A percentile compares a stretch with the other conserved stretches of the same genome.
These are phyloP conservation scores for Lysiphlebus fabarum DNA, from an alignment of 1,140 invertebrate genomes.

Conservation along the genomic window DNA sequence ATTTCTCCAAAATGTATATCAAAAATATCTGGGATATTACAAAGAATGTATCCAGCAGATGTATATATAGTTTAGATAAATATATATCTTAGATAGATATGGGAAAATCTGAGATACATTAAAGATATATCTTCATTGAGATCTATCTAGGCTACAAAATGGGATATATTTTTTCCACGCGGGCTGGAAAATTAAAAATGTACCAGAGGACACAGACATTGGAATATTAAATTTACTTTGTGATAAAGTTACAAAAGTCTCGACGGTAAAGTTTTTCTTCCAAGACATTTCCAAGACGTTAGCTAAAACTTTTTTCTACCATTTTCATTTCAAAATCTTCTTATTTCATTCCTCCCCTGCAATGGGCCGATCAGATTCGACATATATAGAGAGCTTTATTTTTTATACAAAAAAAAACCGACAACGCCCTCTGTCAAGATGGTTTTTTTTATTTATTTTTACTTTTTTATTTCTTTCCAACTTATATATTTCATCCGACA, in stretches of 20 bases:
- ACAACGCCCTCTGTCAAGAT: conserved; percentile 27
- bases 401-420: conserved; percentile 25
- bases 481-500: conserved; percentile 5
- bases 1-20: too few species aligned
- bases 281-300: conserved; percentile 52
- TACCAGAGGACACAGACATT: conserved; percentile 32
- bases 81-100: too few species aligned
- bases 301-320: conserved; percentile 40
- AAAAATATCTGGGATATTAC: too few species aligned
- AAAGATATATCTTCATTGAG: too few species aligned
- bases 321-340: conserved; percentile 23
- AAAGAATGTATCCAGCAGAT: too few species aligned
- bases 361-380: neutral
- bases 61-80: too few species aligned
- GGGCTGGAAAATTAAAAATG: too few species aligned
- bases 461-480: neutral
- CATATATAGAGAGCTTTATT: neutral
- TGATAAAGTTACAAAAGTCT: conserved; percentile 51
- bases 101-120: too few species aligned
- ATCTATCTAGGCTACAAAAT: too few species aligned
- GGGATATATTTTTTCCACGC: too few species aligned
- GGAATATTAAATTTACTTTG: conserved; percentile 55
- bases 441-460: conserved; percentile 15
- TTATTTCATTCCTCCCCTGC: conserved; percentile 1
- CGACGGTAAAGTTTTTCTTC: conserved; percentile 40